Evolutionary conservation across 92 coral and sea anemone genomes (phyloP).

Genomic region (Porites rus): DNA sequence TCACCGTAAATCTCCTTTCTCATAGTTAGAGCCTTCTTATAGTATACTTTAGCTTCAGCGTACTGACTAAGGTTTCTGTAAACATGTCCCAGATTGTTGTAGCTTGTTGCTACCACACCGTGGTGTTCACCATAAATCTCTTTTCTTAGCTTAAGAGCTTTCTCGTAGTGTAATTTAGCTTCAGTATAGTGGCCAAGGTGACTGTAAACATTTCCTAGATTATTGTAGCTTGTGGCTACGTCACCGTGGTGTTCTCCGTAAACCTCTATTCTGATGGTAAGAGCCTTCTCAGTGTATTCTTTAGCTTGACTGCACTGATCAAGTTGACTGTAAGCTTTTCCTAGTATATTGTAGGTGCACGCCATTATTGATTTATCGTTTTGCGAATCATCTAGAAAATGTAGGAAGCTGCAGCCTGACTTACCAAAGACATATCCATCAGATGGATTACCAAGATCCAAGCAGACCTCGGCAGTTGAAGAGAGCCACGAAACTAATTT

Average conservation of each 20-base stretch:
- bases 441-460: too few species aligned
- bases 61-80: background rate
- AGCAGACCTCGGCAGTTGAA: too few species aligned
- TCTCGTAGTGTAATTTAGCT: background rate
- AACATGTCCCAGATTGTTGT: background rate
- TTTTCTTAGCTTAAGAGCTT: background rate
- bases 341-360: constrained; percentile 7
- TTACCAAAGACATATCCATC: too few species aligned
- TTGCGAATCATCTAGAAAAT: too few species aligned
- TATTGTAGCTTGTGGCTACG: constrained; percentile 14
- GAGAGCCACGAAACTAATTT: too few species aligned
- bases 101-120: background rate
- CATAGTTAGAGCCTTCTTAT: too few species aligned
- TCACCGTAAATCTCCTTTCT: background rate
- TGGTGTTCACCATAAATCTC: background rate
- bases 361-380: too few species aligned
- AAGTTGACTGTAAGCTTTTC: background rate
- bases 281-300: constrained; percentile 11
- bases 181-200: background rate
- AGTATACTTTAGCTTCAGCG: background rate
- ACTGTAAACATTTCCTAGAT: constrained; percentile 15
- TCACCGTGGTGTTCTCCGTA: constrained; percentile 16
- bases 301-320: constrained; percentile 27
- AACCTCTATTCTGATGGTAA: background rate
- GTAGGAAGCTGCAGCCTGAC: too few species aligned